Evolutionary conservation across 1,140 invertebrate species (phyloP).

Genomic region (Mercenaria mercenaria): DNA sequence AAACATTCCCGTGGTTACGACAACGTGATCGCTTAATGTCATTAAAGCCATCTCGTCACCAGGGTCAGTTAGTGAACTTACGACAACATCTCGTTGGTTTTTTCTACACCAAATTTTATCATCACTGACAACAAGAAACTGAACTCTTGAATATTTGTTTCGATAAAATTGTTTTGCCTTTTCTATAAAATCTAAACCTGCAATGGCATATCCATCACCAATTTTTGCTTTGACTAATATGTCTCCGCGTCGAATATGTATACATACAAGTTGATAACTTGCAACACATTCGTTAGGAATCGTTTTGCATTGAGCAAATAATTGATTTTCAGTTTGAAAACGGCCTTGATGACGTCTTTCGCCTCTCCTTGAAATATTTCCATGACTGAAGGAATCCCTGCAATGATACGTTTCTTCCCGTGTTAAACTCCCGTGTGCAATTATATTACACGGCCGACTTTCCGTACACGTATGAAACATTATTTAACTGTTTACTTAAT

Average conservation of each 20-base stretch:
- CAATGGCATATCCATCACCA: too few relatives aligned
- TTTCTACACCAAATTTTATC: slow-evolving; percentile 69
- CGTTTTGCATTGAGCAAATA: not conserved
- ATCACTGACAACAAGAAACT: slow-evolving; percentile 73
- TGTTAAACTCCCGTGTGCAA: not conserved
- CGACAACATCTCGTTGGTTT: slow-evolving; percentile 44
- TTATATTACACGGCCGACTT: not conserved
- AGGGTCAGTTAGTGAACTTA: slow-evolving; percentile 22
- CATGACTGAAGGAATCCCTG: slow-evolving; percentile 9
- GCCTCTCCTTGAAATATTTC: slow-evolving; percentile 8
- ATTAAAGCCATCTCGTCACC: slow-evolving; percentile 82
- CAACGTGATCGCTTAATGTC: slow-evolving; percentile 78
- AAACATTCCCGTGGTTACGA: slow-evolving; percentile 79
- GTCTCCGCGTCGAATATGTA: not conserved
- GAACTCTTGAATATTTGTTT: slow-evolving; percentile 26
- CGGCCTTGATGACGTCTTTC: not conserved
- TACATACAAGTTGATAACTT: not conserved
- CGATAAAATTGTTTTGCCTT: slow-evolving; percentile 60
- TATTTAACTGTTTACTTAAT: not conserved
- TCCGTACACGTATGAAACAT: not conserved
- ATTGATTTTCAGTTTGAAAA: not conserved
- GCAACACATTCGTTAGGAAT: not conserved
- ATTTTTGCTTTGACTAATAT: not conserved
- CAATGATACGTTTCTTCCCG: not conserved
- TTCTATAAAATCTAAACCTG: slow-evolving; percentile 34